These are phyloP conservation scores for Arge pagana DNA, from an alignment of 2,888 invertebrate genomes.

Conservation along the genomic window DNA sequence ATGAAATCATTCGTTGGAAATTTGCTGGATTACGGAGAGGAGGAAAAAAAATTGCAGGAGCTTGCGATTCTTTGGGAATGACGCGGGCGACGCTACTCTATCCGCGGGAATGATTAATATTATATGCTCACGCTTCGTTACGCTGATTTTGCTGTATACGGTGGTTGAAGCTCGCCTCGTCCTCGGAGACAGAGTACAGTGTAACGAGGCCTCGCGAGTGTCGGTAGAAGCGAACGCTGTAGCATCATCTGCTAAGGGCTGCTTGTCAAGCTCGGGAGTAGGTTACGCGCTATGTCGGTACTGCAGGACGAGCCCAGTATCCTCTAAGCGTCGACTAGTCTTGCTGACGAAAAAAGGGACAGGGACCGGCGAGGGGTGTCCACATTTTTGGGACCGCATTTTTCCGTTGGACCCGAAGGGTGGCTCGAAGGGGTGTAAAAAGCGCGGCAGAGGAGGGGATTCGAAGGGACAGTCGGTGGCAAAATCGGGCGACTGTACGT, in stretches of 20 bases:
- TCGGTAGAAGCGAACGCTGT: slow-evolving; percentile 16
- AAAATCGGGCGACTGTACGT: not conserved
- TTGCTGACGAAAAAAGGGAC: too few relatives aligned
- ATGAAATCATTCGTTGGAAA: too few relatives aligned
- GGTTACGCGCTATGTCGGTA: slow-evolving; percentile 11
- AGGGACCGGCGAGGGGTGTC: slow-evolving; percentile 17
- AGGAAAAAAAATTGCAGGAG: too few relatives aligned
- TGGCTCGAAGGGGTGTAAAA: slow-evolving; percentile 9
- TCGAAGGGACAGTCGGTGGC: slow-evolving; percentile 10
- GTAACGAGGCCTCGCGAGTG: slow-evolving; percentile 16
- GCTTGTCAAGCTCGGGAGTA: slow-evolving; percentile 17
- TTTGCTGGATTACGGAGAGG: too few relatives aligned
- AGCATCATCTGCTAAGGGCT: slow-evolving; percentile 20
- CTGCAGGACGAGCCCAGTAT: slow-evolving; percentile 17
- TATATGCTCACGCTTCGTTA: too few relatives aligned
- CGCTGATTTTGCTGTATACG: too few relatives aligned
- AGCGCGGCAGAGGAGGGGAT: slow-evolving; percentile 7
- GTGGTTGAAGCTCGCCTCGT: not conserved
- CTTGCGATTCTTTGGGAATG: slow-evolving; percentile 11
- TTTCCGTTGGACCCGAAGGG: slow-evolving; percentile 1
- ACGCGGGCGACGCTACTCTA: slow-evolving; percentile 23
- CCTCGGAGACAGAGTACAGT: too few relatives aligned
- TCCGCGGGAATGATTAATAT: too few relatives aligned
- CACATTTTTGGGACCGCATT: slow-evolving; percentile 6
- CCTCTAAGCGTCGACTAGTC: slow-evolving; percentile 17